Evolutionary conservation across 2,888 invertebrate genomes (phyloP), one percentile per base, ranked within the genome.

Genomic region (Chrysolina oricalcia): DNA sequence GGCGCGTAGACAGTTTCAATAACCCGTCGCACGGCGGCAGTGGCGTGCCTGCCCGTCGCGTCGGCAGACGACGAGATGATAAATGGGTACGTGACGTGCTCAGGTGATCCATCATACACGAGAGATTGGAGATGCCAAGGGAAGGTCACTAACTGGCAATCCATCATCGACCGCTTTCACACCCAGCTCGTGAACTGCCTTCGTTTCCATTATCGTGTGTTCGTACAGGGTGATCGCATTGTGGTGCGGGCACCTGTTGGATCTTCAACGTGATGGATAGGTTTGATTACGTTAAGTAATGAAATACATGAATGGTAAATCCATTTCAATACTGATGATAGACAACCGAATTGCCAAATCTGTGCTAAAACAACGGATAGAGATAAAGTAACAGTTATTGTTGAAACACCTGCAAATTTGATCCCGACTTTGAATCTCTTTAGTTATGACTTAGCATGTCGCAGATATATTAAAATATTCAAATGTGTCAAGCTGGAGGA

Each of bases 91-190:
- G 81, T 87, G 89, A 89, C 89, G 87, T 86, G 85, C 79, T 83
- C 86, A 85, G 87, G 87, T 86, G 87, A 89, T 89, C 88, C 87
- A 89, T 89, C 89, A 89, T 88, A 84, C 82, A 85, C 86, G 84
- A 86, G 87, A 88, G 88, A 89, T 89, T 88, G 88, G 86, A 88
- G 88, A 88, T 88, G 86, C 85, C 85, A 82, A 81, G 85, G 83
- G 85, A 85, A 87, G 87, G 87, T 87, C 87, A 87, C 85, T 85
- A 83, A 82, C 82, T 80, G 82, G 85, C 86, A 86, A 87, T 86
- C 86, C 86, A 87, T 87, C 86, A 84, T 83, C 81, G 67, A 67
- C 72, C 73, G 81, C 83, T 82, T 82, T 83, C 83, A 82, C 83
- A 81, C 83, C 82, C 83, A 81, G 76, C 78, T 78, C 75, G 73